These are phyloP conservation scores for Caenorhabditis sp. DNA, from an alignment of 2,888 invertebrate species.

Conservation along the genomic window DNA sequence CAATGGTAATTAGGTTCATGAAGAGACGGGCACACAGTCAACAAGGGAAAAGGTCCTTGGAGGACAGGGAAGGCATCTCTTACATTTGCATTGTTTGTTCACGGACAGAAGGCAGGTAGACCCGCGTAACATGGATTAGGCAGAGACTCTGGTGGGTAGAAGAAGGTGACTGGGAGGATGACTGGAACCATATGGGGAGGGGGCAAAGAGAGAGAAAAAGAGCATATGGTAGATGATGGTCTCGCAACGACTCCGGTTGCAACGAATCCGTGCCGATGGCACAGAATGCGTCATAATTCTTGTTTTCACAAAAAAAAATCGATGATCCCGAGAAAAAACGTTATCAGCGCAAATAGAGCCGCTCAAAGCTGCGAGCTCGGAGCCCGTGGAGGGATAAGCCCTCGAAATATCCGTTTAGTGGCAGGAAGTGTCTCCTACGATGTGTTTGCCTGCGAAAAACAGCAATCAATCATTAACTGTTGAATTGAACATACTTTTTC, in stretches of 20 bases:
- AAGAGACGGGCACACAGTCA: slow-evolving; percentile 20
- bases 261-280: background rate
- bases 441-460: slow-evolving; percentile 26
- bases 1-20: slow-evolving; percentile 39
- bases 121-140: slow-evolving; percentile 29
- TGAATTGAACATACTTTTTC: slow-evolving; percentile 31
- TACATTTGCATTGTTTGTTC: slow-evolving; percentile 42
- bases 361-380: background rate
- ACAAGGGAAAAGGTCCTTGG: slow-evolving; percentile 45
- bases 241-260: background rate
- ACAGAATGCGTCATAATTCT: background rate
- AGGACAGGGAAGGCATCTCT: slow-evolving; percentile 4
- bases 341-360: slow-evolving; percentile 16
- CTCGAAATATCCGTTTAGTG: slow-evolving; percentile 49
- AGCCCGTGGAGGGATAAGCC: slow-evolving; percentile 34
- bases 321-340: slow-evolving; percentile 4
- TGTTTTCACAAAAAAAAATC: slow-evolving; percentile 15
- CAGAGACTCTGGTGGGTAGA: no score
- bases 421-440: no score
- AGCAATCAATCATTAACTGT: slow-evolving; percentile 20
- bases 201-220: background rate
- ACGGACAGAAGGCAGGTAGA: slow-evolving; percentile 16
- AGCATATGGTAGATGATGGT: slow-evolving; percentile 2
- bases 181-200: background rate
- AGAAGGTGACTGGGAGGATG: background rate